Evolutionary conservation across 1,140 invertebrate genomes (phyloP).

Genomic region (Brachionus angularis): DNA sequence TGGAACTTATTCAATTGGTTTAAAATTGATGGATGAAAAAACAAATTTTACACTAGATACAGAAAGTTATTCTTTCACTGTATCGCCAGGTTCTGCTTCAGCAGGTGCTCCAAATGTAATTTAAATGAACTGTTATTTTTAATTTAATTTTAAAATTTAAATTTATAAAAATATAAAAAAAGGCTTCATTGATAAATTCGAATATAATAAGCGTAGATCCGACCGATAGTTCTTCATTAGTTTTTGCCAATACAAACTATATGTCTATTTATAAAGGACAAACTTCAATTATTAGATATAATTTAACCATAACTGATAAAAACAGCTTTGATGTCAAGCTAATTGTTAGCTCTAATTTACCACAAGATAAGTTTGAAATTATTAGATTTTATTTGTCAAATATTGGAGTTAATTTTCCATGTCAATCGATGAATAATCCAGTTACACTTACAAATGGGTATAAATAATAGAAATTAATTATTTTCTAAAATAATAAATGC

Average conservation of each 20-base stretch:
- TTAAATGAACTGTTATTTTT: background rate
- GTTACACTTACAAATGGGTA: background rate
- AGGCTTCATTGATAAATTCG: background rate
- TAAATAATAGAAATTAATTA: background rate
- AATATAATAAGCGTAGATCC: conserved; percentile 16
- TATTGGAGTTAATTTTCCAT: conserved; percentile 45
- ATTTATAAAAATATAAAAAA: background rate
- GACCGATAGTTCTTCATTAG: conserved; percentile 47
- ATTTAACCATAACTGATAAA: conserved; percentile 18
- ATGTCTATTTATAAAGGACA: conserved; percentile 44
- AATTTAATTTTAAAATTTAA: background rate
- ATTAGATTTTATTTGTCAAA: conserved; percentile 16
- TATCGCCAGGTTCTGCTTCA: background rate
- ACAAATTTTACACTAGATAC: background rate
- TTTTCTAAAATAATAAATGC: background rate
- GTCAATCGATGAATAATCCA: background rate
- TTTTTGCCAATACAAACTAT: conserved; percentile 44
- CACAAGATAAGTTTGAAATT: conserved; percentile 29
- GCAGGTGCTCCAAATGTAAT: background rate
- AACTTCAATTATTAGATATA: conserved; percentile 43
- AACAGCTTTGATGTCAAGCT: background rate
- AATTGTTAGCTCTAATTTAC: background rate
- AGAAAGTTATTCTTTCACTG: background rate
- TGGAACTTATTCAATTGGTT: background rate
- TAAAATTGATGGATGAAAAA: background rate